Base-by-base conservation (phyloP, 2,797 vertebrate genomes). In the Acipenser oxyrinchus region DNA sequence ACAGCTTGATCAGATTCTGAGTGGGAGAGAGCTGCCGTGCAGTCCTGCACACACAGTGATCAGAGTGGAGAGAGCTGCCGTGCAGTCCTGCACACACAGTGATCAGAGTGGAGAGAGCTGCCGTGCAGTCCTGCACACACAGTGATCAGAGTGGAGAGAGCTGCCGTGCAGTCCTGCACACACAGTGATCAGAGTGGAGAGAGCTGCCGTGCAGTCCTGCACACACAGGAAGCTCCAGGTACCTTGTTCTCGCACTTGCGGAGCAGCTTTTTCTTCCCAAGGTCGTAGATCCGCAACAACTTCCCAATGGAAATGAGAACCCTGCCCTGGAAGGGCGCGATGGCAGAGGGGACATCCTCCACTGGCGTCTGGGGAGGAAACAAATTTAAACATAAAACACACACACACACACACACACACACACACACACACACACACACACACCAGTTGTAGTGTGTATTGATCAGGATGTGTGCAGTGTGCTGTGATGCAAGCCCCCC, bases 181-280 rank as follows among this genome's bases (percentile, higher is more conserved):
- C 23, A 37, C 23, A 37, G 23, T 37, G 23, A 37, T 37, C 23
- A 37, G 23, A 37, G 23, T 37, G 23, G 2, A 37, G 23, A 37
- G 23, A 37, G 23, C 1, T 37, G 23, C 23, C 4, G 23, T 37
- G 23, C 23, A 2, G 23, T 37, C 23, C 23, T 37, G 23, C 23
- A 37, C 23, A 37, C 23, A 37, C 23, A 37, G 23, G 23, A 37
- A 37, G 23, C 23, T 4, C 23, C 23, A 37, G 23, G 64, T 81
- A 98, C 96, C 93, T 99, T 99, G 74, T 99, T 99, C 74, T 99
- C 97, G 87, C 97, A 99, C 75, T 98, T 99, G 51, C 95, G 91
- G 1, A 99, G 93, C 73, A 99, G 88, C 70, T 98, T 99, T 87
- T 98, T 99, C 79, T 99, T 99, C 68, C 96, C 95, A 66, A 99